phyloP scores from a whole-genome alignment of 2,113 vertebrate species.

The Oncorhynchus masou region DNA sequence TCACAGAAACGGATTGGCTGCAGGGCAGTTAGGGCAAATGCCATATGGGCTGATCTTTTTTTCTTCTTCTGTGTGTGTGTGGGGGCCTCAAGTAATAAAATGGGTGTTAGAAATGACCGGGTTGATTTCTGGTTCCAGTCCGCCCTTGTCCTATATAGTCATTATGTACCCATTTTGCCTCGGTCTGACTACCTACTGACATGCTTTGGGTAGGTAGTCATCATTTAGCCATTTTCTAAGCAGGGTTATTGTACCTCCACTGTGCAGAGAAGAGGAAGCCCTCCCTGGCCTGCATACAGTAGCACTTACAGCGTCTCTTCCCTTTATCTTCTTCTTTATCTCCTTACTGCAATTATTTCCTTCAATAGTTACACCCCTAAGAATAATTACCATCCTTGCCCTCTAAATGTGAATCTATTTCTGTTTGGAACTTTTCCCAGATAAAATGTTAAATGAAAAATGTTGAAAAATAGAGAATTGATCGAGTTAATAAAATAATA shows the following conservation, averaged over 20 bases:
- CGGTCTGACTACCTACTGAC: no score
- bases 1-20: no score
- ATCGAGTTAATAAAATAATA: not conserved
- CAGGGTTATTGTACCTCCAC: not conserved
- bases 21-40: no score
- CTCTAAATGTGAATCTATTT: not conserved
- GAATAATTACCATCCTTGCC: not conserved
- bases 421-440: not conserved
- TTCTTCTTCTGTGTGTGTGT: no score
- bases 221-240: slow-evolving; percentile 12
- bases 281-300: not conserved
- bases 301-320: not conserved
- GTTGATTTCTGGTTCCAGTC: no score
- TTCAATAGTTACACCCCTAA: not conserved
- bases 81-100: no score
- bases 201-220: not conserved
- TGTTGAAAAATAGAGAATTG: not conserved
- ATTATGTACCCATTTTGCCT: no score
- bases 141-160: no score
- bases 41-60: no score
- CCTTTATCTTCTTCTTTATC: not conserved
- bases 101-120: no score
- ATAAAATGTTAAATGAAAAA: not conserved
- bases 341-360: not conserved
- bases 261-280: not conserved